Conservation (phyloP, 2,113 vertebrate genomes). For the Thryonomys swinderianus region DNA sequence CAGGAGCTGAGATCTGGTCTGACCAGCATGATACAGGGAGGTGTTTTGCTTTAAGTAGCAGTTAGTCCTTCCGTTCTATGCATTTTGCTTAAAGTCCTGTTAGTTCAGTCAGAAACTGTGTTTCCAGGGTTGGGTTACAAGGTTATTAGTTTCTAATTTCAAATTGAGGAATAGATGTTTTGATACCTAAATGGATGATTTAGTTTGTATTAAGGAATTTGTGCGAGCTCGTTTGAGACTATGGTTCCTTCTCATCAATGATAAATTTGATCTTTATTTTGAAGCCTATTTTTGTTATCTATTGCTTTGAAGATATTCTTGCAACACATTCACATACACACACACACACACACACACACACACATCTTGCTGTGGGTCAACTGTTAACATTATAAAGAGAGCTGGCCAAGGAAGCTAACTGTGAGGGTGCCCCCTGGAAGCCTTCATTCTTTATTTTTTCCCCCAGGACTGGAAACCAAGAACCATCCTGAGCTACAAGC, state of each 20-base stretch:
- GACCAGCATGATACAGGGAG: no score
- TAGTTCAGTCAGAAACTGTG: background rate
- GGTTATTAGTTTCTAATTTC: background rate
- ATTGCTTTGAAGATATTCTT: background rate
- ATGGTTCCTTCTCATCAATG: background rate
- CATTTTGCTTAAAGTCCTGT: background rate
- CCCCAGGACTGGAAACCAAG: background rate
- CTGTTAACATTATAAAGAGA: background rate
- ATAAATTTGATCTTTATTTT: background rate
- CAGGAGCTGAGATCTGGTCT: background rate
- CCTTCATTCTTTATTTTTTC: background rate
- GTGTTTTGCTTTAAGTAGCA: background rate
- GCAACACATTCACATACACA: background rate
- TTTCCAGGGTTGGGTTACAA: background rate
- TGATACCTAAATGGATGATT: background rate
- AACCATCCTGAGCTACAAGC: background rate
- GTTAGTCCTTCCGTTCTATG: background rate
- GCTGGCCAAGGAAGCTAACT: background rate
- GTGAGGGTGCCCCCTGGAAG: accelerated
- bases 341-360: background rate
- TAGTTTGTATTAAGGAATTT: background rate
- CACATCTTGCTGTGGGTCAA: background rate
- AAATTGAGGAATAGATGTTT: background rate
- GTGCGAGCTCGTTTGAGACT: background rate
- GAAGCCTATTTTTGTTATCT: background rate